Conservation (phyloP, 2,113 vertebrate species). For the Dicrurus megarhynchus region DNA sequence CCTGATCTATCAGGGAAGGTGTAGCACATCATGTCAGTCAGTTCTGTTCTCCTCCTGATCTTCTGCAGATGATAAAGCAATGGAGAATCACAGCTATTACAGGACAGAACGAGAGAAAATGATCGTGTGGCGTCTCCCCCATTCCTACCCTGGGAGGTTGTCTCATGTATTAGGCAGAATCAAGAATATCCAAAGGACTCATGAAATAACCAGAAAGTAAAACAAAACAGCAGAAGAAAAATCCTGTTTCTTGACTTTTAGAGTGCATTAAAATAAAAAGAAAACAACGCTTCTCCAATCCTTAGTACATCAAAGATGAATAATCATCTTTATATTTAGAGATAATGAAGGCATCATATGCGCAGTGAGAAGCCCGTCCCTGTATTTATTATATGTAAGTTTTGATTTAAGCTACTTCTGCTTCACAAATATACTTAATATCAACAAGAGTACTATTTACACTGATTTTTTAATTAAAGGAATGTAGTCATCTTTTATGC, state of each 20-base stretch:
- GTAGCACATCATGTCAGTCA: neutral
- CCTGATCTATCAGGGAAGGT: neutral
- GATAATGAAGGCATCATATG: conserved; percentile 28
- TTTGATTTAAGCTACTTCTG: conserved; percentile 22
- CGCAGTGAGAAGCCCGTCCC: neutral
- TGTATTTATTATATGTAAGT: neutral
- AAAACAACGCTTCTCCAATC: neutral
- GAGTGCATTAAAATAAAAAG: neutral
- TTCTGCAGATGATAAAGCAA: neutral
- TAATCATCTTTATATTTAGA: neutral
- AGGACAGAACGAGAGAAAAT: neutral
- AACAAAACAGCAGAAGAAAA: neutral
- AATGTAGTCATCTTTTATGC: conserved; percentile 35
- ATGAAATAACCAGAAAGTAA: neutral
- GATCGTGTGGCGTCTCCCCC: neutral
- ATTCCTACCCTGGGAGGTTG: neutral
- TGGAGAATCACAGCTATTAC: neutral
- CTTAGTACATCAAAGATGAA: neutral
- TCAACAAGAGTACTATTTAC: conserved; percentile 34
- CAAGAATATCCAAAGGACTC: neutral
- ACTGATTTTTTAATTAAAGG: conserved; percentile 53
- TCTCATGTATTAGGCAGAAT: neutral
- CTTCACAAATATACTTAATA: conserved; percentile 6
- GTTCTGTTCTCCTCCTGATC: neutral
- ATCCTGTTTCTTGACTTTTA: neutral